These are phyloP conservation scores for Brachionus manjavacas DNA, from an alignment of 1,140 invertebrate species.

Conservation along the genomic window DNA sequence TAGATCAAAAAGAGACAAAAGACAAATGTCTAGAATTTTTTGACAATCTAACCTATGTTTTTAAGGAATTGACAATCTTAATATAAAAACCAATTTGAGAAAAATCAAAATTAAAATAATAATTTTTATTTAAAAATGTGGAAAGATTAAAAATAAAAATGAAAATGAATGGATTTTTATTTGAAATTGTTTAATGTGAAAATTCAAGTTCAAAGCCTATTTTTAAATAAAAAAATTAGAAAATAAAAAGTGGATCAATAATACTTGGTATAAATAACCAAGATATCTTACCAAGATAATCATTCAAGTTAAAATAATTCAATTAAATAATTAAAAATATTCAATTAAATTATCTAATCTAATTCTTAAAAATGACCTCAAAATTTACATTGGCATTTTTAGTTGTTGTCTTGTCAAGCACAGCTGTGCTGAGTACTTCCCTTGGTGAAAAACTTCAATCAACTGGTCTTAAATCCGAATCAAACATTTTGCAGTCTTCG, in stretches of 20 bases:
- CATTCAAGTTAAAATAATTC: not conserved
- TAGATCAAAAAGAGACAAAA: too few relatives aligned
- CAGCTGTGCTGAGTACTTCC: not conserved
- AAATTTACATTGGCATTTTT: not conserved
- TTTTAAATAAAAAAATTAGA: too few relatives aligned
- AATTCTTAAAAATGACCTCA: not conserved
- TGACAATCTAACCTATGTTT: too few relatives aligned
- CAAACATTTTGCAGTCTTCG: not conserved
- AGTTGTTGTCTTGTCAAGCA: not conserved
- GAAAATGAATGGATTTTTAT: not conserved
- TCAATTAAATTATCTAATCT: not conserved
- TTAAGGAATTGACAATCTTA: too few relatives aligned
- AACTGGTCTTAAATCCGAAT: not conserved
- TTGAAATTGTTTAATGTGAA: not conserved
- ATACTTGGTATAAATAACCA: too few relatives aligned
- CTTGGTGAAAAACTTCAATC: not conserved
- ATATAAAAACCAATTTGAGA: too few relatives aligned
- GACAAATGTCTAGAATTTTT: too few relatives aligned
- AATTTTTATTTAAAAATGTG: too few relatives aligned
- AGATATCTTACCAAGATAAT: not conserved
- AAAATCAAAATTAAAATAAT: too few relatives aligned
- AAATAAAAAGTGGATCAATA: too few relatives aligned
- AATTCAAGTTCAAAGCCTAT: not conserved
- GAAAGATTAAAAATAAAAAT: too few relatives aligned
- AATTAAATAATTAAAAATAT: not conserved